phyloP scores from a whole-genome alignment of 2,888 invertebrate species.

The Drosophila paranaensis region DNA sequence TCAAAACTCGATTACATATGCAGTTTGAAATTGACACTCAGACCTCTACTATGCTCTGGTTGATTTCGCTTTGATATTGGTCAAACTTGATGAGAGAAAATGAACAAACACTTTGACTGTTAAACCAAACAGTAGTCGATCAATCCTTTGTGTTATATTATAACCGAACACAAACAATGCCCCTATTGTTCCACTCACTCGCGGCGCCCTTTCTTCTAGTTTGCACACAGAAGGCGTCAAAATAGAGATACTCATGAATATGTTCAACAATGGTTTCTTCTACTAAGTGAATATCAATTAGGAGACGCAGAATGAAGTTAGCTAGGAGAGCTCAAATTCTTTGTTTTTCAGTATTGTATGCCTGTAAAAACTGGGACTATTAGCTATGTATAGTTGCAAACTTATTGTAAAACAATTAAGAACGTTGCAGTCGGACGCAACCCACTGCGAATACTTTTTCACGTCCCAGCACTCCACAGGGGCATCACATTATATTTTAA shows the following conservation, averaged over 20 bases:
- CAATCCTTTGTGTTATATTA: conserved; percentile 26
- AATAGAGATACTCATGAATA: conserved; percentile 8
- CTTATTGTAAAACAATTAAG: too few relatives aligned
- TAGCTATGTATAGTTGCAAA: too few relatives aligned
- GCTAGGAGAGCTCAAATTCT: neutral
- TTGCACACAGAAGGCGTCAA: neutral
- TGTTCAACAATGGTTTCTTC: neutral
- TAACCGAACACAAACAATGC: conserved; percentile 33
- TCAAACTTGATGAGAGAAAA: conserved; percentile 8
- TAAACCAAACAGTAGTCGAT: conserved; percentile 15
- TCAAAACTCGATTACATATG: neutral
- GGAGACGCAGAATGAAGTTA: neutral
- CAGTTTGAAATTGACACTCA: conserved; percentile 11
- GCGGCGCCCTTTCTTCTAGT: neutral
- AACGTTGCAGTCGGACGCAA: too few relatives aligned
- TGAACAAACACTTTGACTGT: conserved; percentile 58
- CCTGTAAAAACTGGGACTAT: neutral
- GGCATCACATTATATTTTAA: too few relatives aligned
- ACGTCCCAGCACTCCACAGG: too few relatives aligned
- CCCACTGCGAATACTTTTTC: too few relatives aligned
- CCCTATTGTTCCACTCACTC: conserved; percentile 35
- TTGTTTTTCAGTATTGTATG: neutral
- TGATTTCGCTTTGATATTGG: neutral
- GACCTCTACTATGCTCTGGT: conserved; percentile 7
- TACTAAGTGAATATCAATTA: conserved; percentile 8